Evolutionary conservation across 2,888 invertebrate species (phyloP).

Genomic region (Philonicus albiceps): DNA sequence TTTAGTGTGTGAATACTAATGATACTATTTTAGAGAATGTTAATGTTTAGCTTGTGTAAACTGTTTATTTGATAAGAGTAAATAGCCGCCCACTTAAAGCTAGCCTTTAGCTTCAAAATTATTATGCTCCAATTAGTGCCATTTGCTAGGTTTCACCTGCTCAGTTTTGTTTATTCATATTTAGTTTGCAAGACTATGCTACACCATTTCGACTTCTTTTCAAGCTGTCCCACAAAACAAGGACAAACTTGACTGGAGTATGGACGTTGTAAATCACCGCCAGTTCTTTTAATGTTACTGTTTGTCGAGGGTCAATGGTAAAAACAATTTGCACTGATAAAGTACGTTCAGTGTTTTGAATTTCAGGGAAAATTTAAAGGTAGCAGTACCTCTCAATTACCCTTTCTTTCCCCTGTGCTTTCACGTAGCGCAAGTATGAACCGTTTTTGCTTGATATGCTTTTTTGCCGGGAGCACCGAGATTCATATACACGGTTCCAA

Average conservation of each 20-base stretch:
- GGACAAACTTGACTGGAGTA: not conserved
- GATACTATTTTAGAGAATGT: not conserved
- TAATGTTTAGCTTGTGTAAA: not conserved
- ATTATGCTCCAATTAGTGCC: not conserved
- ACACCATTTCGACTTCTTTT: not conserved
- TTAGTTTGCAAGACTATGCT: not conserved
- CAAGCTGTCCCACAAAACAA: not conserved
- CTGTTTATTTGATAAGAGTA: not conserved
- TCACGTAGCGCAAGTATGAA: not conserved
- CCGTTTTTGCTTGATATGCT: not conserved
- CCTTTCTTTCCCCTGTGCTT: not conserved
- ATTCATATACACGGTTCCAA: not conserved
- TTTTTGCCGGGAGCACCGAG: not conserved
- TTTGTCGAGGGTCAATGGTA: not conserved
- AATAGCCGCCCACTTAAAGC: not conserved
- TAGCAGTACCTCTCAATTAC: not conserved
- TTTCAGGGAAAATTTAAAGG: not conserved
- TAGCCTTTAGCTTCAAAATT: not conserved
- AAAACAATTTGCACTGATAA: not conserved
- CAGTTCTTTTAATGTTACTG: not conserved
- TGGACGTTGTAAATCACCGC: not conserved
- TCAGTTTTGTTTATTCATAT: not conserved
- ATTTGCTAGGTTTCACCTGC: not conserved
- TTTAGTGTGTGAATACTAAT: too few relatives aligned
- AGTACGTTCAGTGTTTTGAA: not conserved